Conservation (phyloP, 2,888 invertebrate genomes). For the Mimachlamys varia region DNA sequence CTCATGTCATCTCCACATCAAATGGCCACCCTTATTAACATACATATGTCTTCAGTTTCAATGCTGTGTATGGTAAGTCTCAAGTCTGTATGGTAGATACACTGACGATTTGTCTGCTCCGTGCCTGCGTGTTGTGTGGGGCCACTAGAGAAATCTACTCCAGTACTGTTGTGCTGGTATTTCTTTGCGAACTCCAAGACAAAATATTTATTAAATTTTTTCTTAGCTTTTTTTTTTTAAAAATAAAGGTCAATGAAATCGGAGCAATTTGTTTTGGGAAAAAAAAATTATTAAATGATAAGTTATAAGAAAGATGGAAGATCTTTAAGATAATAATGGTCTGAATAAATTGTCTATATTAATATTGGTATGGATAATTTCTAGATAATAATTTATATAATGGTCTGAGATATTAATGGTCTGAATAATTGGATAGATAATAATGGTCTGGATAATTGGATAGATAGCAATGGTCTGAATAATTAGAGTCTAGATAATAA, state of each 20-base stretch:
- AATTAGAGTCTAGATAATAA: too few relatives aligned
- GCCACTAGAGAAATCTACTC: neutral
- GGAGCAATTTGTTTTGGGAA: too few relatives aligned
- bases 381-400: too few relatives aligned
- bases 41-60: slow-evolving; percentile 29
- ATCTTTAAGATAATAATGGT: too few relatives aligned
- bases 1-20: slow-evolving; percentile 21
- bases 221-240: neutral
- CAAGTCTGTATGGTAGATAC: neutral
- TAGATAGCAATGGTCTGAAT: too few relatives aligned
- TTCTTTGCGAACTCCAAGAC: neutral
- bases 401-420: too few relatives aligned
- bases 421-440: too few relatives aligned
- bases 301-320: too few relatives aligned
- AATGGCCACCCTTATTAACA: slow-evolving; percentile 10
- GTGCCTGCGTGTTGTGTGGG: neutral
- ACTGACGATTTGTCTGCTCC: neutral
- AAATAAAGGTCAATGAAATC: neutral
- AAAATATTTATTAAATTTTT: neutral
- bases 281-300: too few relatives aligned
- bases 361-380: too few relatives aligned
- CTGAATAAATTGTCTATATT: too few relatives aligned
- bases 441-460: too few relatives aligned
- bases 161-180: neutral
- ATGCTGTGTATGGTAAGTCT: slow-evolving; percentile 7